These are phyloP conservation scores for Chionomys nivalis DNA, from an alignment of 2,113 vertebrate species.

Conservation along the genomic window DNA sequence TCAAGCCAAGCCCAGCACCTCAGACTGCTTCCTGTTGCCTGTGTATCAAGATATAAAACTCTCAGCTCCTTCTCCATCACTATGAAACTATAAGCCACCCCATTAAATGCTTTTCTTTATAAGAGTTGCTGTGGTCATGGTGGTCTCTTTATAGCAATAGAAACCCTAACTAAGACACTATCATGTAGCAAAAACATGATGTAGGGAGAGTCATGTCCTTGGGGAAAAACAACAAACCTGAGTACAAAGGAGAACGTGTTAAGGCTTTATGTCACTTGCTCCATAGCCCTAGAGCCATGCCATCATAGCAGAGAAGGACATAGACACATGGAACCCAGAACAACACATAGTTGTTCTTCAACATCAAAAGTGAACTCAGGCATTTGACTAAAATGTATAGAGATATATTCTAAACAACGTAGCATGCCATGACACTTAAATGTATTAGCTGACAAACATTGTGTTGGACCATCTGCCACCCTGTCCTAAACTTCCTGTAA, in stretches of 20 bases:
- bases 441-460: conserved; percentile 83
- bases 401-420: conserved; percentile 70
- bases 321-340: not conserved
- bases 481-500: conserved; percentile 85
- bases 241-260: not conserved
- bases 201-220: not conserved
- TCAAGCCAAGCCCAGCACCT: not conserved
- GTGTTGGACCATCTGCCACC: conserved; percentile 84
- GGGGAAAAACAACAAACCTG: not conserved
- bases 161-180: not conserved
- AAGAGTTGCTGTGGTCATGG: not conserved
- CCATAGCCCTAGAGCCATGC: conserved; percentile 22
- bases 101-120: not conserved
- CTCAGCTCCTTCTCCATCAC: not conserved
- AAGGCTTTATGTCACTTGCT: not conserved
- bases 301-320: not conserved
- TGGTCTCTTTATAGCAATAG: not conserved
- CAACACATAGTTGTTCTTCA: conserved; percentile 6
- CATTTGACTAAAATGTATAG: conserved; percentile 72
- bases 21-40: not conserved
- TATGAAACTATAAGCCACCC: not conserved
- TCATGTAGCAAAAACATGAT: not conserved
- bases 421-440: conserved; percentile 82
- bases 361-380: conserved; percentile 49
- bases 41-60: not conserved